Percentiles rank a stretch among this genome's conserved stretches.
These are phyloP conservation scores for Mythimna loreyi DNA, from an alignment of 2,888 invertebrate genomes.

Conservation along the genomic window DNA sequence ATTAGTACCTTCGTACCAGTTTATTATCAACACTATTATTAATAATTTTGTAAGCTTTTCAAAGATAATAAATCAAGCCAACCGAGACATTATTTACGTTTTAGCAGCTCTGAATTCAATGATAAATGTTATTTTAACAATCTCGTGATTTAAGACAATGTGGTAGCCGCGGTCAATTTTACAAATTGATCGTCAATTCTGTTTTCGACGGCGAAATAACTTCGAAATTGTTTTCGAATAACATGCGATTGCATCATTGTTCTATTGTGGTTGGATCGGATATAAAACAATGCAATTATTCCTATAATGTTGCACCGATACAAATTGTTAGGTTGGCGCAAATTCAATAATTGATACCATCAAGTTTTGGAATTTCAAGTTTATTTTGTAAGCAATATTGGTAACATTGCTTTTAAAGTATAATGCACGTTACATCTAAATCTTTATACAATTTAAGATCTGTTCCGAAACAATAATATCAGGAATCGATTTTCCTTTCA, in stretches of 20 bases:
- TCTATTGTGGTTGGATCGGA: conserved; percentile 70
- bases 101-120: conserved; percentile 41
- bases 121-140: conserved; percentile 58
- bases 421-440: neutral
- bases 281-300: conserved; percentile 77
- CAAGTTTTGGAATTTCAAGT: conserved; percentile 58
- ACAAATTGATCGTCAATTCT: conserved; percentile 69
- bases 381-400: conserved; percentile 28
- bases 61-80: conserved; percentile 33
- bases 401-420: neutral
- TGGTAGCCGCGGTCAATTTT: conserved; percentile 66
- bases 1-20: neutral
- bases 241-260: conserved; percentile 74
- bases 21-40: neutral
- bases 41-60: conserved; percentile 4
- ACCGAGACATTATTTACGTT: conserved; percentile 32
- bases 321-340: conserved; percentile 64
- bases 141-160: conserved; percentile 66
- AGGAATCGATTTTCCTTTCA: conserved; percentile 56
- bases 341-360: conserved; percentile 66
- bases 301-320: conserved; percentile 63
- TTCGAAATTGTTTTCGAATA: conserved; percentile 73
- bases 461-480: conserved; percentile 25
- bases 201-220: conserved; percentile 69
- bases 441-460: neutral